Conservation (phyloP, 2,888 invertebrate genomes). For the Cyclophora albipunctata region DNA sequence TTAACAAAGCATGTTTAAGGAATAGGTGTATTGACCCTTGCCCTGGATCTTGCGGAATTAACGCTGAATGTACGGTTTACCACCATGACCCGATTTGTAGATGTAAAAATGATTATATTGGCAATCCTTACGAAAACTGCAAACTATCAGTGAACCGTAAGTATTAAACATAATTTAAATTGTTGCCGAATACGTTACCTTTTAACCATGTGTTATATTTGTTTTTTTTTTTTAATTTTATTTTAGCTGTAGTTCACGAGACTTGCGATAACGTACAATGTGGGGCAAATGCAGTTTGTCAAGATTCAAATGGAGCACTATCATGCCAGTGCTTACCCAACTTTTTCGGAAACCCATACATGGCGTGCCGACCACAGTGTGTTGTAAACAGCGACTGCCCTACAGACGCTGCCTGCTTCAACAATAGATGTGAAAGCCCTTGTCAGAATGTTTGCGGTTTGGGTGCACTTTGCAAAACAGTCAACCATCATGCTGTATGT, state of each 20-base stretch:
- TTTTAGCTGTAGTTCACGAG: slow-evolving; percentile 61
- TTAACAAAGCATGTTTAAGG: slow-evolving; percentile 83
- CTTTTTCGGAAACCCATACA: slow-evolving; percentile 86
- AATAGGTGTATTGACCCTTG: slow-evolving; percentile 86
- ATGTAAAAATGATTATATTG: slow-evolving; percentile 79
- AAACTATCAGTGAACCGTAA: slow-evolving; percentile 73
- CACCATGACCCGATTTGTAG: slow-evolving; percentile 83
- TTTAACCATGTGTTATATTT: neutral
- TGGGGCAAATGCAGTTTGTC: slow-evolving; percentile 83
- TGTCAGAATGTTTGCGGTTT: slow-evolving; percentile 85
- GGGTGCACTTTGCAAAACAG: slow-evolving; percentile 81
- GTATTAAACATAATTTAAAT: slow-evolving; percentile 25
- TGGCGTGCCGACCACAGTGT: slow-evolving; percentile 87
- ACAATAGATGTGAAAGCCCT: slow-evolving; percentile 85
- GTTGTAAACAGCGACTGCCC: slow-evolving; percentile 87
- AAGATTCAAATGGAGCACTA: slow-evolving; percentile 77
- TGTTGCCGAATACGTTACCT: neutral
- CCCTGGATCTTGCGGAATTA: slow-evolving; percentile 85
- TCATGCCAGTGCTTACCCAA: slow-evolving; percentile 83
- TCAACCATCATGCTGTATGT: slow-evolving; percentile 86
- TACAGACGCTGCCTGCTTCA: slow-evolving; percentile 81
- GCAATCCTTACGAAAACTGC: slow-evolving; percentile 87
- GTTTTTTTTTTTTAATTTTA: slow-evolving; percentile 12
- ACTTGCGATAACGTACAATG: slow-evolving; percentile 83
- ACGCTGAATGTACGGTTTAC: slow-evolving; percentile 81